Evolutionary conservation across 2,797 vertebrate species (phyloP), one percentile per base, ranked within the genome.

Genomic region (Meriones psammophilus): DNA sequence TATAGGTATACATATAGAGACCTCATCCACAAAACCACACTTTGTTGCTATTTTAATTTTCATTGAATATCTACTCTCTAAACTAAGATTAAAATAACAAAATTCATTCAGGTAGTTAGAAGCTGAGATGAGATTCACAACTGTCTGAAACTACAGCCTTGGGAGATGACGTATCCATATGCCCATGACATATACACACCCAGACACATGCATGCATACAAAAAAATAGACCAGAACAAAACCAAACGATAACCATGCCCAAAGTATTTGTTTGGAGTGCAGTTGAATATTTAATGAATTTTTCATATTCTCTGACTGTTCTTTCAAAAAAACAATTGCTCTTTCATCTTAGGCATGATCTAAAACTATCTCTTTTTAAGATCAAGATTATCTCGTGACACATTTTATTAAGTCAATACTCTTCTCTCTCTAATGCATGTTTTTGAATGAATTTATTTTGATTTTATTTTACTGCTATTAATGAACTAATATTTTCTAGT

Each of bases 1-100:
- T 13, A 33, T 12, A 14, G 1, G 8, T 13, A 76, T 33, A 15
- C 1, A 76, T 24, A 13, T 33, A 74, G 46, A 69, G 12, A 88
- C 10, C 7, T 85, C 93, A 91, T 83, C 69, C 89, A 7, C 24
- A 95, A 79, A 60, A 58, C 69, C 89, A 58, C 0, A 60, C 8
- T 91, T 94, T 95, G 6, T 62, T 62, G 36, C 22, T 68, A 36
- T 86, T 14, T 83, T 95, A 84, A 84, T 36, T 80, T 95, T 66
- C 4, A 74, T n/a, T 95, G 69, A 46, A 42, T 88, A 58, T 42
- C 8, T 74, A 39, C 28, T 89, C 73, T 50, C 12, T 28, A 89
- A 85, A 90, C 22, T 58, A n/a, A 84, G 22, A 36, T 2, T 33
- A 18, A 68, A 85, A 30, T 30, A 60, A 58, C 33, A n/a, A 46